phyloP scores from a whole-genome alignment of 2,888 invertebrate genomes.

The Agrilus biguttatus region DNA sequence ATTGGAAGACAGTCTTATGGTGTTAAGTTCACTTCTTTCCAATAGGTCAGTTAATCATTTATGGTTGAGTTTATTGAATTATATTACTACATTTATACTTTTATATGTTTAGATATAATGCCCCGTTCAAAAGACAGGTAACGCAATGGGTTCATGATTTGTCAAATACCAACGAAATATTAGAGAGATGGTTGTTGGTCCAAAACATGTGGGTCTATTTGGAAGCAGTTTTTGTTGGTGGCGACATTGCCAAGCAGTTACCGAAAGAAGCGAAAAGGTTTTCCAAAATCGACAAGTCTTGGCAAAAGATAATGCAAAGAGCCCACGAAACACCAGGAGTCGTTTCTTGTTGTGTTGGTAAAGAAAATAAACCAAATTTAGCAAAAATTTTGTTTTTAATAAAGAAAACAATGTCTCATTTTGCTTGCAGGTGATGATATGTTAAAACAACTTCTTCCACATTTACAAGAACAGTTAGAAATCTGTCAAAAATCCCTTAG shows the following conservation, averaged over 20 bases:
- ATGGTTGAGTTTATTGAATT: background rate
- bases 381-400: background rate
- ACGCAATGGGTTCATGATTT: conserved; percentile 90
- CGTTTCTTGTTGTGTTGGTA: conserved; percentile 82
- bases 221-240: conserved; percentile 95
- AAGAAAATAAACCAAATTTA: conserved; percentile 6
- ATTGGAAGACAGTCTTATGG: conserved; percentile 93
- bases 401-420: background rate
- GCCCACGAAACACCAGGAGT: conserved; percentile 95
- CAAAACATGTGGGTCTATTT: conserved; percentile 98
- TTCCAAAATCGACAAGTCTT: conserved; percentile 93
- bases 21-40: conserved; percentile 81
- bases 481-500: conserved; percentile 93
- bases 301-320: conserved; percentile 96
- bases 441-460: conserved; percentile 78
- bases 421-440: conserved; percentile 59
- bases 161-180: conserved; percentile 90
- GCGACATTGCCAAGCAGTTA: conserved; percentile 95
- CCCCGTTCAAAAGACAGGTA: conserved; percentile 91
- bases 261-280: conserved; percentile 91
- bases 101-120: conserved; percentile 60
- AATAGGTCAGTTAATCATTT: conserved; percentile 47
- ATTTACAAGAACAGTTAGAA: conserved; percentile 90
- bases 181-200: conserved; percentile 90
- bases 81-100: too few species aligned